Base-by-base conservation (phyloP, 1,140 invertebrate genomes). In the Bombus picipes region DNA sequence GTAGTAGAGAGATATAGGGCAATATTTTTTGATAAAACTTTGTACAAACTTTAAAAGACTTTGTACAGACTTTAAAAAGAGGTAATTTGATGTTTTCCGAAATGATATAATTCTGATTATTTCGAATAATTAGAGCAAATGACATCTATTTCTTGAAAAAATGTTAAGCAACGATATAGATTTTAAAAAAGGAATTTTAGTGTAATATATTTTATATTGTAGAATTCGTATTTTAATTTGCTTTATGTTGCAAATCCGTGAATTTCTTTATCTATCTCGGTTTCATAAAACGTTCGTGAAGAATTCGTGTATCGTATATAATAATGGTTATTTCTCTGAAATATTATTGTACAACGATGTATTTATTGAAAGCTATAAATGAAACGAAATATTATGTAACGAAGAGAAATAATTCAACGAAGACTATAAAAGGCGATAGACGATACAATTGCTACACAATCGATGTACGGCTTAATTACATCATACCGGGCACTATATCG, bases 401-500 rank as follows among this genome's bases (percentile, higher is more conserved):
- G 22, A 34, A 47, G 22, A 25, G 62, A 34, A 18, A 25, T 37
- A n/a, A 57, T 8, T 71, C 13, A 18, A 71, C 5, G 13, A 37
- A 22, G 43, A 68, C 4, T 5, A 15, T 18, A 37, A 25, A 47
- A n/a, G 25, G 1, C 25, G 53, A 32, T n/a, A 43, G 22, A 53
- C 12, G 28, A 39, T 53, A 47, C 9, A 68, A 76, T 75, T 66
- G 5, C 32, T n/a, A 34, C 28, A 76, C 15, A 3, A 34, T n/a
- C 59, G 22, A 34, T 18, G 25, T 6, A 65, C 32, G 2, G 25
- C 34, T 68, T 66, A 68, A 81, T 88, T 89, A 88, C 87, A 41
- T 85, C 83, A 88, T 75, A 66, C 13, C 71, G 41, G 25, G 43
- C 41, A 28, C 59, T 53, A 81, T 84, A 86, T 89, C 83, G 34